Base-by-base conservation (phyloP, 2,888 invertebrate species). In the Meiosimyza decipiens region DNA sequence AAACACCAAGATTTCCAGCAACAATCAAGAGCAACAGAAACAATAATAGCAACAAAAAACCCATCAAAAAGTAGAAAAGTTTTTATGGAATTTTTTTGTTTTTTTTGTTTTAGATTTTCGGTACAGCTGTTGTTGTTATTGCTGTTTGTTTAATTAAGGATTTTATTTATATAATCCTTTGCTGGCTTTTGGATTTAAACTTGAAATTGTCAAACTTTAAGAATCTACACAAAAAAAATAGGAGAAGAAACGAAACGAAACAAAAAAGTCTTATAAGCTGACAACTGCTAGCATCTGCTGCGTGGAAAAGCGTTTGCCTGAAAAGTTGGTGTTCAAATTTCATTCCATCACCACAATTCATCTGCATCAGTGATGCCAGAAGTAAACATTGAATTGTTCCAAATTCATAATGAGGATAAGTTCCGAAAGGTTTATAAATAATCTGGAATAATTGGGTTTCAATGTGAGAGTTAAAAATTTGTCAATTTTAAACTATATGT, bases 101-200 rank as follows among this genome's bases (percentile, higher is more conserved):
- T 40, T 9, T 40, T 40, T 40, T 40, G n/a, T n/a, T 40, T 40
- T 40, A 7, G 55, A 11, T 11, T 55, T 11, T 55, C 9, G 11
- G 55, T 55, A n/a, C 22, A 18, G 33, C 47, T 55, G 16, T 47
- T n/a, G 18, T 49, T 67, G 54, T 28, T 22, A 2, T 55, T 55
- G 57, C 55, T 67, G 67, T 55, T 55, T 67, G n/a, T 51, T 67
- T 67, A 67, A 67, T 67, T 67, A 47, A 57, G 67, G 67, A 67
- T 67, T 57, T 67, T 16, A 51, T 55, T 55, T 16, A 22, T 50
- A 16, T 67, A 57, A 67, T 54, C 67, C 65, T 67, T 67, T 55
- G 40, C 40, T 66, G 65, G 40, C 54, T 57, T 57, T 9, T 40
- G 67, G 57, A 57, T 54, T 66, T 55, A 66, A 63, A 55, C 57